Conservation (phyloP, 2,797 vertebrate species). For the Neoniphon sammara region DNA sequence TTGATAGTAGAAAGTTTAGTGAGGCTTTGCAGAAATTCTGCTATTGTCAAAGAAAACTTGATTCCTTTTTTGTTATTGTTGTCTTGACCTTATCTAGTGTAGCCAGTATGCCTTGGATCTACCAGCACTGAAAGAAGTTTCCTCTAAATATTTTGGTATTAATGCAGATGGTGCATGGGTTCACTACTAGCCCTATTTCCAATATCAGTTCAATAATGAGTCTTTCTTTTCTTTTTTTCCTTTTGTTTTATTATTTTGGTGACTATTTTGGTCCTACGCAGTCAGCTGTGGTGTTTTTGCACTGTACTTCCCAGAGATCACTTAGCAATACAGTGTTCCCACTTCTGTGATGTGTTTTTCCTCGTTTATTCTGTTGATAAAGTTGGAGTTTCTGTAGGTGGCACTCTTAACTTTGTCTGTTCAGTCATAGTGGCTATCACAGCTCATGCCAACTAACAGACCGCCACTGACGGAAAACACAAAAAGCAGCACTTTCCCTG, state of each 20-base stretch:
- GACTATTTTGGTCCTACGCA: too few species aligned
- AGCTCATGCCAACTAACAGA: too few species aligned
- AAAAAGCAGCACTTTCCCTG: too few species aligned
- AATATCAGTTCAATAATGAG: conserved; percentile 27
- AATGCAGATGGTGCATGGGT: conserved; percentile 28
- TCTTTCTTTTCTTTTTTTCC: conserved; percentile 19
- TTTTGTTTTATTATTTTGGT: not conserved
- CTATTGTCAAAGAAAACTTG: conserved; percentile 49
- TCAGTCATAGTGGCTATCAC: too few species aligned
- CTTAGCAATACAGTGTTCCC: too few species aligned
- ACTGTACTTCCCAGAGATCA: too few species aligned
- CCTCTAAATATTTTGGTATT: conserved; percentile 51
- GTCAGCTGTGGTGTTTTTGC: too few species aligned
- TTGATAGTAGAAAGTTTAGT: conserved; percentile 66
- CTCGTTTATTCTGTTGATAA: too few species aligned
- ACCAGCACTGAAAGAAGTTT: conserved; percentile 37
- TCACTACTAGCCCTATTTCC: conserved; percentile 20
- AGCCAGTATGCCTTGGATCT: conserved; percentile 43
- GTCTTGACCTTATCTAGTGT: conserved; percentile 43
- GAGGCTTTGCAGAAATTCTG: conserved; percentile 49
- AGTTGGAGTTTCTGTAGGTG: too few species aligned
- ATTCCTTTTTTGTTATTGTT: conserved; percentile 44
- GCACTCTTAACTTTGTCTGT: too few species aligned
- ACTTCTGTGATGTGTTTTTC: too few species aligned
- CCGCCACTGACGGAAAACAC: too few species aligned